Conservation (phyloP, 2,113 vertebrate species). For the Poeciliopsis occidentalis region DNA sequence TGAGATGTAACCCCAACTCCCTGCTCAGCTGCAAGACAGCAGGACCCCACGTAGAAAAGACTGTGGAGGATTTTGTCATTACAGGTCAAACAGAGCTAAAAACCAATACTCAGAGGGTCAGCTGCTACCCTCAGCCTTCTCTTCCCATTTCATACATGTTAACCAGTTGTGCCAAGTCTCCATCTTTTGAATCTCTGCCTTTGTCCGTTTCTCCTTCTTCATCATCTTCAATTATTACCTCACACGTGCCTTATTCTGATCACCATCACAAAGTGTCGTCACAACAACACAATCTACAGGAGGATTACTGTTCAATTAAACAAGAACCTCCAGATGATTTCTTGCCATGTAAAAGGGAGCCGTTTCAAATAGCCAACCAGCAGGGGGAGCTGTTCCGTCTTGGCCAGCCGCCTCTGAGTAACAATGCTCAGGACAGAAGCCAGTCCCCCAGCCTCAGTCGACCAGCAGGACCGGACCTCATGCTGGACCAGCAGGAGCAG, state of each 20-base stretch:
- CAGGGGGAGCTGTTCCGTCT: slow-evolving; percentile 56
- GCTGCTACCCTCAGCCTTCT: slow-evolving; percentile 61
- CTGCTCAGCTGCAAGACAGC: slow-evolving; percentile 85
- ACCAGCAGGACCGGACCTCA: slow-evolving; percentile 59
- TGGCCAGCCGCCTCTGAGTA: slow-evolving; percentile 47
- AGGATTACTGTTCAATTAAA: slow-evolving; percentile 80
- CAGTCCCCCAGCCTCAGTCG: slow-evolving; percentile 44
- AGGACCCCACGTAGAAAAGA: slow-evolving; percentile 82
- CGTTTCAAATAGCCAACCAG: slow-evolving; percentile 79
- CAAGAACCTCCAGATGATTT: slow-evolving; percentile 88
- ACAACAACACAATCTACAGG: slow-evolving; percentile 68
- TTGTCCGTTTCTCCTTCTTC: slow-evolving; percentile 74
- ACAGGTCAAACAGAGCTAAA: slow-evolving; percentile 74
- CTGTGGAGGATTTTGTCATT: slow-evolving; percentile 75
- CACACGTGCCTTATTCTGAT: slow-evolving; percentile 42
- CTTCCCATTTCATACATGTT: slow-evolving; percentile 47
- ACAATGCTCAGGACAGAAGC: slow-evolving; percentile 24
- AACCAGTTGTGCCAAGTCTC: slow-evolving; percentile 54
- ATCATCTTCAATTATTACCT: slow-evolving; percentile 60
- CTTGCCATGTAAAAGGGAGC: slow-evolving; percentile 79
- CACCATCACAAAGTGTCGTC: slow-evolving; percentile 42
- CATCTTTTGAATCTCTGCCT: slow-evolving; percentile 65
- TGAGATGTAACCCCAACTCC: slow-evolving; percentile 83
- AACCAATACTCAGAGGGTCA: slow-evolving; percentile 70
- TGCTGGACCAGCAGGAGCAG: slow-evolving; percentile 71